Evolutionary conservation across 2,888 invertebrate genomes (phyloP).

Genomic region (Watsonalla binaria): DNA sequence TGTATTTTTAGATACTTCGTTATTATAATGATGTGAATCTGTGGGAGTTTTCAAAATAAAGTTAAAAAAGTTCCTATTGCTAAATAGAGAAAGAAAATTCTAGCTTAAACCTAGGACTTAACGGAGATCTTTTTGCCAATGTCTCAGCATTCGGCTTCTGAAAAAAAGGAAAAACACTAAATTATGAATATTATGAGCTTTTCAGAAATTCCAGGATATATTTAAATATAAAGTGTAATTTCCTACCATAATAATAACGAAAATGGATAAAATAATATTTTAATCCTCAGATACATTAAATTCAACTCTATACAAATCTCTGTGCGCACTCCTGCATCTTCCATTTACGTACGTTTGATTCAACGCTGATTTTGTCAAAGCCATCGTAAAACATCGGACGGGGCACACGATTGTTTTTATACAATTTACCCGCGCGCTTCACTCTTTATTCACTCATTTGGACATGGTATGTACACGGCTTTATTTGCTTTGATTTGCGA

Average conservation of each 20-base stretch:
- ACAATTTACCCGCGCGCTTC: conserved; percentile 57
- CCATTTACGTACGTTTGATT: conserved; percentile 72
- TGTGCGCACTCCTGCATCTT: conserved; percentile 51
- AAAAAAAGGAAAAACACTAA: conserved; percentile 2
- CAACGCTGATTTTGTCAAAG: conserved; percentile 72
- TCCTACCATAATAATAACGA: too few relatives aligned
- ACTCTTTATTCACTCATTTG: conserved; percentile 58
- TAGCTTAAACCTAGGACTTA: too few relatives aligned
- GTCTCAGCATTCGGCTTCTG: not conserved
- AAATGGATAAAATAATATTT: too few relatives aligned
- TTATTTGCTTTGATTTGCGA: conserved; percentile 71
- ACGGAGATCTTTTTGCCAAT: too few relatives aligned
- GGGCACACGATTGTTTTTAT: conserved; percentile 71
- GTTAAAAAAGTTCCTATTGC: not conserved
- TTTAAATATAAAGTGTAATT: too few relatives aligned
- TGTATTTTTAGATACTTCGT: not conserved
- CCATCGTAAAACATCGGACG: conserved; percentile 68
- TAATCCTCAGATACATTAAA: too few relatives aligned
- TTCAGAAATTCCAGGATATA: too few relatives aligned
- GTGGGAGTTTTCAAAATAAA: not conserved
- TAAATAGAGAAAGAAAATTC: too few relatives aligned
- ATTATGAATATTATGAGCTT: not conserved
- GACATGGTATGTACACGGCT: conserved; percentile 51
- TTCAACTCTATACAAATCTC: conserved; percentile 30
- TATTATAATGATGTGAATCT: not conserved